Evolutionary conservation across 1,140 invertebrate genomes (phyloP), one percentile per base, ranked within the genome.

Genomic region (Holotrichia oblita): DNA sequence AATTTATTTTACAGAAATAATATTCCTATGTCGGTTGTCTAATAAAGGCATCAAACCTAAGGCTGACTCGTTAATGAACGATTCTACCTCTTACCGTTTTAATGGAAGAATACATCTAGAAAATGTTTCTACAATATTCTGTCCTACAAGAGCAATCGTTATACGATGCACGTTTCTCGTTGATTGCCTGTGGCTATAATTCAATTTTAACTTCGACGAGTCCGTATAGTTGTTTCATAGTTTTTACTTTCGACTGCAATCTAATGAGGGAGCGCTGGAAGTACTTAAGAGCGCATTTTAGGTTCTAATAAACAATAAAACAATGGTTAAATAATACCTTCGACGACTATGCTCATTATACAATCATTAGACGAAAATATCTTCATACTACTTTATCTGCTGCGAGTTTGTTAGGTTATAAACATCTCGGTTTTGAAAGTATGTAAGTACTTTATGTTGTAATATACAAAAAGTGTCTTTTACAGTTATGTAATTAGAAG

Each of bases 31-130:
- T 69, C 17, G 22, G 3, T 55, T n/a, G 22, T n/a, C 40, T 74
- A 74, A 74, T 74, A 34, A 74, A 74, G 73, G 73, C 73, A 74
- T 74, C 73, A 74, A 74, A 74, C 40, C 73, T 72, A 4, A 74
- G 73, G 40, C 73, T 8, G 34, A 3, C 34, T 74, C 73, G 73
- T 74, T 74, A 74, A 74, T 74, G 73, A 74, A 74, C 34, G 73
- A 12, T 74, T 44, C 72, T 73, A 40, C 72, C 69, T 40, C 20
- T 74, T 74, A 74, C 73, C 41, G 73, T 74, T 74, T 69, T 69
- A 69, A 69, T 69, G 17, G 41, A 74, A 22, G 17, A 41, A 74
- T 17, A 17, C 73, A 74, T 74, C 73, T 74, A 74, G 73, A 74
- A 74, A 74, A 74, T 41, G 34, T 44, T 74, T 41, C 73, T 34